Percentiles rank a stretch among this genome's conserved stretches.
Evolutionary conservation across 2,888 invertebrate genomes (phyloP).

Genomic region (Bugula neritina): DNA sequence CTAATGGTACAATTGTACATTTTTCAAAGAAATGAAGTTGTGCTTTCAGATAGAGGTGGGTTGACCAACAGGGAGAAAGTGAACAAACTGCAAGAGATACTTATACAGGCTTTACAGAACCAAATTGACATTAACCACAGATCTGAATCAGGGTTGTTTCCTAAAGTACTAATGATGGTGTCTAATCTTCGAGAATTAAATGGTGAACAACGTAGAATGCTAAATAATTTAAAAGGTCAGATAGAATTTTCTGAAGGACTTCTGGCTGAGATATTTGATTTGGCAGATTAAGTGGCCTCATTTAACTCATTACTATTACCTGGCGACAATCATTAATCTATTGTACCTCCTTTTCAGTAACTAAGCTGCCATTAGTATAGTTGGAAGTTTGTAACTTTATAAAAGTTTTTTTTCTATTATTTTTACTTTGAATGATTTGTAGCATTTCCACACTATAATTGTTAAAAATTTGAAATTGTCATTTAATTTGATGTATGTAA

Average conservation of each 20-base stretch:
- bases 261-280: constrained; percentile 24
- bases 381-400: too few relatives aligned
- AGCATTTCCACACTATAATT: too few relatives aligned
- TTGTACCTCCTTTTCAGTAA: not conserved
- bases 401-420: too few relatives aligned
- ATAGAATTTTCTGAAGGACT: constrained; percentile 30
- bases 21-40: too few relatives aligned
- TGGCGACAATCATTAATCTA: not conserved
- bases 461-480: too few relatives aligned
- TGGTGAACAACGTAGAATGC: constrained; percentile 49
- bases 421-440: too few relatives aligned
- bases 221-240: constrained; percentile 45
- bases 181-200: constrained; percentile 50
- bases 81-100: constrained; percentile 44
- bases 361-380: too few relatives aligned
- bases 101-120: constrained; percentile 48
- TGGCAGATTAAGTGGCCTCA: constrained; percentile 20
- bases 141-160: constrained; percentile 44
- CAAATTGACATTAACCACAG: constrained; percentile 45
- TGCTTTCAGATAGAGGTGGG: constrained; percentile 49
- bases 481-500: too few relatives aligned
- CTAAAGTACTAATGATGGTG: constrained; percentile 51
- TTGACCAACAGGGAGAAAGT: constrained; percentile 48
- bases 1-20: too few relatives aligned
- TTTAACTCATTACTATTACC: not conserved